Evolutionary conservation across 2,888 invertebrate genomes (phyloP), one percentile per base, ranked within the genome.

Genomic region (Malacosoma neustria): DNA sequence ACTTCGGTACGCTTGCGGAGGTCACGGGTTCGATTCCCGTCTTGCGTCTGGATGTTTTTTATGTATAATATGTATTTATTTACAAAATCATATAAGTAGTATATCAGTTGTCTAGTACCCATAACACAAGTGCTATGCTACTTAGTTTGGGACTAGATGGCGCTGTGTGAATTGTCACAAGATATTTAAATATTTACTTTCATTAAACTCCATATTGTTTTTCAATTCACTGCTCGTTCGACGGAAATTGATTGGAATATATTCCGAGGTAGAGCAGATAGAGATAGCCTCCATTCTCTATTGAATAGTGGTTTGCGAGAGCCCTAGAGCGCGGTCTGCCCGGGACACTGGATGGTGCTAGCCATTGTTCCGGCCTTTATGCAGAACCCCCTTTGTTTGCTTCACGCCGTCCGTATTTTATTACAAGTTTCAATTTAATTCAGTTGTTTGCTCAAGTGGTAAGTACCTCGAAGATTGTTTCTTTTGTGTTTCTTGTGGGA

Each of bases 301-400:
- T 22, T 22, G 6, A 22, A 4, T 22, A 22, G 22, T 22, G 22
- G 22, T 22, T 22, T 22, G 22, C 22, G 22, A 22, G 22, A 22
- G 22, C 22, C 22, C 22, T 22, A 22, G 22, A 22, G 22, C 22
- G 5, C 22, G 22, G 22, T 9, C 6, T 22, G 22, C 6, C 22
- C 22, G 22, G 45, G 48, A 44, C 54, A 47, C 43, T 57, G 47
- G 45, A 58, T 57, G 50, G 34, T 48, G 38, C 52, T 56, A 45
- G 32, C 35, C 30, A 14, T 41, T 34, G 41, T 48, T 35, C 13
- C 42, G 36, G 36, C 48, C 49, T 48, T 45, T 54, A 45, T 41
- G 41, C 36, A 35, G 37, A 41, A 41, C 36, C 38, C 48, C 38
- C 51, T 59, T 57, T 22, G 22, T 22, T 22, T 22, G 22, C 22